Base-by-base conservation (phyloP, 2,113 vertebrate genomes). In the Nyctereutes procyonoides region DNA sequence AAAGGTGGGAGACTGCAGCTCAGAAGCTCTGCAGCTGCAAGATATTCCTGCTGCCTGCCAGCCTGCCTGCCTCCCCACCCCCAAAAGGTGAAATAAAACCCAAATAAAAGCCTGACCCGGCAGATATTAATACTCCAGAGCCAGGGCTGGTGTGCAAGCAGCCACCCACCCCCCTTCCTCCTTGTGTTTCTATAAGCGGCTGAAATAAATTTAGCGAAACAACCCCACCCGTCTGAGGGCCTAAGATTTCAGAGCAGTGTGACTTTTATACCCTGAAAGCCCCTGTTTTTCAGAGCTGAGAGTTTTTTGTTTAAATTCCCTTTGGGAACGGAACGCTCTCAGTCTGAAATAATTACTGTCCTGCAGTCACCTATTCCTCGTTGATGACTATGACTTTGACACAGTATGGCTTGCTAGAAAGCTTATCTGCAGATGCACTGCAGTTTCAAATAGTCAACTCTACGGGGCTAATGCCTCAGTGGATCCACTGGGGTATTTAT, bases 161-260 rank as follows among this genome's bases (percentile, higher is more conserved):
- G 86, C 65, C 71, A 0, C 12, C 87, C 43, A 43, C 43, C 69
- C 20, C 32, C 28, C 65, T 79, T 76, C 83, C 95, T 90, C 0
- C 5, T 83, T 84, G 97, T 96, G 90, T 95, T 98, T 98, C 97
- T 97, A 95, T 98, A 79, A 95, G 95, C 19, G 77, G 96, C 93
- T 97, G 97, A 98, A 98, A 97, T 93, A 98, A 97, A 98, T 96
- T 97, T 97, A 97, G 97, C 55, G 73, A 96, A 88, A 91, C 97
- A 86, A 90, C 96, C 96, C 95, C 86, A 85, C 92, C 98, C 88
- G 0, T 28, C 93, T 92, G 90, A 77, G 89, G 96, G 91, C 74
- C 96, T 38, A 83, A 43, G 93, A 76, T 65, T 60, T 90, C 0
- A 17, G 89, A 92, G 97, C 91, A 96, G 88, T 0, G 0, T 84